Conservation (phyloP, 2,797 vertebrate genomes). For the Odontamblyopus rebecca region DNA sequence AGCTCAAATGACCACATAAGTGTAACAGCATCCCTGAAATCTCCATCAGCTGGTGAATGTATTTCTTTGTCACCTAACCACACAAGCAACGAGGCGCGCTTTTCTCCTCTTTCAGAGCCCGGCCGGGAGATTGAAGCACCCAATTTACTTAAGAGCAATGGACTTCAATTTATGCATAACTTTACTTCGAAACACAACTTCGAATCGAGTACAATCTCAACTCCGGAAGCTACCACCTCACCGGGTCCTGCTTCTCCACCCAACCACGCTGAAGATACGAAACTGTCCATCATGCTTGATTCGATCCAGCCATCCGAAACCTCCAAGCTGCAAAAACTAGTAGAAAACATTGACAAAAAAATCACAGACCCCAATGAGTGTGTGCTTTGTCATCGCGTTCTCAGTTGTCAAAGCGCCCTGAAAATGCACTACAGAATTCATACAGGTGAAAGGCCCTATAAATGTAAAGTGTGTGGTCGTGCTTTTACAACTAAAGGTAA, state of each 20-base stretch:
- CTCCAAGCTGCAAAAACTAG: constrained; percentile 95
- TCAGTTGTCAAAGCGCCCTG: constrained; percentile 97
- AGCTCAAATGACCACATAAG: constrained; percentile 85
- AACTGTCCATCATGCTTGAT: constrained; percentile 83
- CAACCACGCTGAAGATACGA: constrained; percentile 80
- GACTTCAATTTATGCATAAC: constrained; percentile 76
- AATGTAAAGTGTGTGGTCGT: constrained; percentile 94
- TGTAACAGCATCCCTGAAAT: constrained; percentile 85
- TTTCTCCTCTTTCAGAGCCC: constrained; percentile 74
- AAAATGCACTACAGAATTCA: constrained; percentile 99
- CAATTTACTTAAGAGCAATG: constrained; percentile 79
- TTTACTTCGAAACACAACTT: constrained; percentile 62
- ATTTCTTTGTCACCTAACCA: constrained; percentile 85
- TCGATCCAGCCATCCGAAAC: constrained; percentile 93
- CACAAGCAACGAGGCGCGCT: constrained; percentile 77
- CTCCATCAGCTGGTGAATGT: constrained; percentile 87
- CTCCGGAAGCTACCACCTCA: constrained; percentile 72
- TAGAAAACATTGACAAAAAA: constrained; percentile 98
- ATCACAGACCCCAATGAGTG: constrained; percentile 93
- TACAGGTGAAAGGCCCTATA: constrained; percentile 96
- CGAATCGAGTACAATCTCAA: constrained; percentile 46
- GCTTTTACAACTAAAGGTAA: constrained; percentile 99
- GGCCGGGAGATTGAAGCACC: constrained; percentile 56
- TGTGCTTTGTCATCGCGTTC: constrained; percentile 91
- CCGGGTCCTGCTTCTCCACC: constrained; percentile 77